Evolutionary conservation across 2,888 invertebrate species (phyloP), one percentile per base, ranked within the genome.

Genomic region (Cremastobaeus sp.): DNA sequence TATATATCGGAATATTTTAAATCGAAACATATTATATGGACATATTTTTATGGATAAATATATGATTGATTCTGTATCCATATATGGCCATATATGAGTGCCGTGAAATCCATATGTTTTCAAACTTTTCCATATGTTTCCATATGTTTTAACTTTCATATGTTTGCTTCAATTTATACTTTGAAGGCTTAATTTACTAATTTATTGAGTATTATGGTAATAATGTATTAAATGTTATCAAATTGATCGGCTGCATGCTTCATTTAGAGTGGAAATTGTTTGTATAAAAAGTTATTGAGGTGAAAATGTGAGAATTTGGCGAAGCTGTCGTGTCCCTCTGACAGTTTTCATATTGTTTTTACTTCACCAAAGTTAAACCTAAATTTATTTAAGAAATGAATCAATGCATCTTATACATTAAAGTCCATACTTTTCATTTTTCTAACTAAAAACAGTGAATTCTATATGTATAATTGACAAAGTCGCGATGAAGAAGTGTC

Each of bases 401-500:
- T 48, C 30, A 32, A 32, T 32, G 32, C n/a, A 48, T 48, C 30
- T 48, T 48, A 48, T 48, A 11, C 32, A 15, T 48, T 48, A n/a
- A 48, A 48, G 32, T 48, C 17, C 18, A 48, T 48, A 48, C 6
- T 48, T 48, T 48, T 50, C n/a, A 34, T 25, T 35, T 52, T 52
- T 52, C 20, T 15, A 52, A 52, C 21, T 52, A 25, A 52, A 52
- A 52, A 21, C 52, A 37, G n/a, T 15, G 15, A 25, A 37, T 52
- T 52, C 14, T 52, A 9, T 37, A 14, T 25, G 39, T 54, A 17
- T 39, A 54, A 54, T 39, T 54, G 28, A 30, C 54, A 54, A 54
- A 54, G 30, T 54, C 15, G 3, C 8, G 3, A 25, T 25, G 8
- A 25, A 25, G 8, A 25, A 25, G 8, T 25, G n/a, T n/a, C n/a